Percentiles rank a stretch among this genome's conserved stretches.
Evolutionary conservation across 2,888 invertebrate species (phyloP).

Genomic region (Arctia plantaginis): DNA sequence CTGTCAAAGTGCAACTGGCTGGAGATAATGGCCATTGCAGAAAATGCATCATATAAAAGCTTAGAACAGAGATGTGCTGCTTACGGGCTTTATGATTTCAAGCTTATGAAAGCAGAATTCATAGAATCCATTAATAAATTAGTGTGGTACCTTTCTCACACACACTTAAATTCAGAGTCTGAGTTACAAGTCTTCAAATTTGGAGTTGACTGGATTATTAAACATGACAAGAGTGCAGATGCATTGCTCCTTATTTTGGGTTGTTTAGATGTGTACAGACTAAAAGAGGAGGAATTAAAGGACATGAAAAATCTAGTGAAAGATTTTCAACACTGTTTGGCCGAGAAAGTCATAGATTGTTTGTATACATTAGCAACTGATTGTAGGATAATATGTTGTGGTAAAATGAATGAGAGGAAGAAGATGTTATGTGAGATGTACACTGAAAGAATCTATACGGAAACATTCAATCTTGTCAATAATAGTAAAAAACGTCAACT

Average conservation of each 20-base stretch:
- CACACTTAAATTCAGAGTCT: slow-evolving; percentile 65
- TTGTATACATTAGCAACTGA: slow-evolving; percentile 56
- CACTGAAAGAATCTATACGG: slow-evolving; percentile 70
- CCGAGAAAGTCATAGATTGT: slow-evolving; percentile 68
- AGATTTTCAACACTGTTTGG: slow-evolving; percentile 64
- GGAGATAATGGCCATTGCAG: slow-evolving; percentile 71
- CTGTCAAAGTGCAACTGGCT: slow-evolving; percentile 69
- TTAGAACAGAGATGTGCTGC: slow-evolving; percentile 65
- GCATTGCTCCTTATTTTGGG: slow-evolving; percentile 70
- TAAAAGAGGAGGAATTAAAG: slow-evolving; percentile 59
- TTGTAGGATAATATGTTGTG: slow-evolving; percentile 43
- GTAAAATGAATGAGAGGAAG: slow-evolving; percentile 52
- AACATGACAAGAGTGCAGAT: slow-evolving; percentile 65
- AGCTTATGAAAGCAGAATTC: slow-evolving; percentile 66
- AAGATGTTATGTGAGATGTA: slow-evolving; percentile 58
- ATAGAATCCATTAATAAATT: slow-evolving; percentile 68
- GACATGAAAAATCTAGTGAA: slow-evolving; percentile 60
- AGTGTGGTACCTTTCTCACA: slow-evolving; percentile 79
- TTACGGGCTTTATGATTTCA: slow-evolving; percentile 71
- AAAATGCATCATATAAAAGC: slow-evolving; percentile 62
- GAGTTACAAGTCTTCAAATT: slow-evolving; percentile 76
- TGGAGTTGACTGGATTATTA: slow-evolving; percentile 72
- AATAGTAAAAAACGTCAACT: slow-evolving; percentile 62
- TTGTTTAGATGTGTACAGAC: slow-evolving; percentile 69
- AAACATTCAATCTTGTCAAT: slow-evolving; percentile 63